Conservation (phyloP, 2,113 vertebrate species). For the Ctenomys sociabilis region DNA sequence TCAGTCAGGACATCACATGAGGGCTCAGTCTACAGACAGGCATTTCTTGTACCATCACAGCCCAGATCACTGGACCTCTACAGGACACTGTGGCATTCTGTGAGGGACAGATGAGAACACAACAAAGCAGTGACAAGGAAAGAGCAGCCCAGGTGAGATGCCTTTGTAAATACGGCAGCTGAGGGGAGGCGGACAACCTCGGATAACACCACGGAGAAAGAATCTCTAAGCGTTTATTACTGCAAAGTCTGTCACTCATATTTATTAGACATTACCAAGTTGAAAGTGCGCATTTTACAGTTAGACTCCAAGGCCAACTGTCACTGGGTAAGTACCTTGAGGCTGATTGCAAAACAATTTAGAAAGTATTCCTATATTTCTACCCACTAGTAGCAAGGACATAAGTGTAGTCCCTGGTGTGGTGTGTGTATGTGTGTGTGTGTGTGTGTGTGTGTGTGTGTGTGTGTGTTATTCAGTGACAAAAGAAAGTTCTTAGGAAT, state of each 20-base stretch:
- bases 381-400: neutral
- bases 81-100: too few relatives aligned
- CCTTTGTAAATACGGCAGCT: neutral
- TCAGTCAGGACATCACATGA: rapidly evolving
- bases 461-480: neutral
- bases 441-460: neutral
- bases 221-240: neutral
- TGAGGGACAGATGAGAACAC: neutral
- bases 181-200: rapidly evolving
- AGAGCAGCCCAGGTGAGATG: neutral
- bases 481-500: neutral
- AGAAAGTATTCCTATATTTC: neutral
- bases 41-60: neutral
- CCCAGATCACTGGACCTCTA: too few relatives aligned
- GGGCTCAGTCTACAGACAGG: neutral
- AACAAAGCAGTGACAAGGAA: neutral
- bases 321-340: neutral
- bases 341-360: neutral
- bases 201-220: neutral
- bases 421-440: neutral
- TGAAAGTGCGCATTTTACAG: neutral
- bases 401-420: neutral
- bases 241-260: neutral
- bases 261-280: neutral
- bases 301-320: neutral